A percentile compares a stretch with the other conserved stretches of the same genome.
Conservation (phyloP, 2,888 invertebrate genomes). For the Pheosia tremula region DNA sequence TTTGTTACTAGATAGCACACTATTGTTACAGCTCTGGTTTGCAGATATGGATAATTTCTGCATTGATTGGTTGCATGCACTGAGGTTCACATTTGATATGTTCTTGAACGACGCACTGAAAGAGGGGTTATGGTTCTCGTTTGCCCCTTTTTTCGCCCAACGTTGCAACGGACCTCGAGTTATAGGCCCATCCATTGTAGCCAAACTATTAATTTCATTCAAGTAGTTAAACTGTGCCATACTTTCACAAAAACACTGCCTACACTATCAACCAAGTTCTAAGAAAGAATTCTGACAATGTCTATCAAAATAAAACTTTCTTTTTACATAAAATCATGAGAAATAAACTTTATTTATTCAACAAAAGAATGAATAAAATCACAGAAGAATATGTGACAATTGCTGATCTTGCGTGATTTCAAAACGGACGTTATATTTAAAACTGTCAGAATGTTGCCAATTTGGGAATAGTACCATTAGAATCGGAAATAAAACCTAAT, state of each 20-base stretch:
- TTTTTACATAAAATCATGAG: slow-evolving; percentile 28
- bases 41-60: slow-evolving; percentile 85
- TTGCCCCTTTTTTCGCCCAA: slow-evolving; percentile 90
- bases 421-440: slow-evolving; percentile 32
- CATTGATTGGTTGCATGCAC: slow-evolving; percentile 86
- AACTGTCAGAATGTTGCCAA: slow-evolving; percentile 4
- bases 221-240: slow-evolving; percentile 93
- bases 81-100: slow-evolving; percentile 82
- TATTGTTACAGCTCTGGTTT: slow-evolving; percentile 83
- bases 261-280: slow-evolving; percentile 13
- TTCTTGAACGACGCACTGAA: slow-evolving; percentile 74
- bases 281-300: slow-evolving; percentile 14
- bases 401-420: slow-evolving; percentile 7
- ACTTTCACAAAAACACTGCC: slow-evolving; percentile 26
- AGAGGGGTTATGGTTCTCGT: slow-evolving; percentile 83
- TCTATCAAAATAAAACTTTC: slow-evolving; percentile 19
- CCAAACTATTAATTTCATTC: slow-evolving; percentile 91
- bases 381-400: slow-evolving; percentile 11
- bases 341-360: slow-evolving; percentile 13
- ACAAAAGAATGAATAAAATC: slow-evolving; percentile 27
- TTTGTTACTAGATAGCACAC: slow-evolving; percentile 80
- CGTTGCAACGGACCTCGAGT: slow-evolving; percentile 91
- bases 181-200: slow-evolving; percentile 91
- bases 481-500: not conserved
- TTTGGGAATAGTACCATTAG: not conserved